Base-by-base conservation (phyloP, 2,113 vertebrate species). In the Misgurnus anguillicaudatus region DNA sequence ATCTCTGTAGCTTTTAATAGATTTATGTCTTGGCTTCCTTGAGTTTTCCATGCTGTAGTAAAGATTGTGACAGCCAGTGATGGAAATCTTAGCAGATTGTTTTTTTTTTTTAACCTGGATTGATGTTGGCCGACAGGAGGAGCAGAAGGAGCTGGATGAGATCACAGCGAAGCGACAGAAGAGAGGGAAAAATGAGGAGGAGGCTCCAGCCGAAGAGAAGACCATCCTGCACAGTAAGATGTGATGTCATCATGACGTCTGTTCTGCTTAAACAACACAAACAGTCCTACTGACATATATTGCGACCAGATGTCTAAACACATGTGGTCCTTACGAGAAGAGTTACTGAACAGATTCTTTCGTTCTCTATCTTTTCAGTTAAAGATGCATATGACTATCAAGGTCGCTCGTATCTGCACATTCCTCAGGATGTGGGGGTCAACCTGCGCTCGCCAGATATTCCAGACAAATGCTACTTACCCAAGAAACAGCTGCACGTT, bases 301-400 rank as follows among this genome's bases (percentile, higher is more conserved):
- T 31, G 24, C 3, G 24, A 31, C 24, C 24, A 31, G 24, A 31
- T 31, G 24, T 31, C 24, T 31, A 31, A 31, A 31, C 24, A 31
- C 24, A 31, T 31, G 24, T 31, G 24, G 24, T 31, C 24, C 24
- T 31, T 31, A 31, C 24, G 24, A 31, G 24, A 31, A 65, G 31
- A 42, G 41, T 7, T 9, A 42, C 41, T 42, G 41, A 42, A 42
- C 41, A 42, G 6, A 7, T 1, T 58, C 38, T 53, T n/a, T 58
- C 17, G 1, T 11, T 58, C 38, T 0, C 39, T 62, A 13, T 80
- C 7, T 45, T 10, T 10, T 45, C 87, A 99, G 98, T 98, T 88
- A 99, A 99, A 90, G 98, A 99, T 81, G 97, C 97, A 93, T 99
- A 96, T 72, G 98, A 99, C 90, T 99, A 99, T 86, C 98, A 99